Evolutionary conservation across 2,113 vertebrate species (phyloP).

Genomic region (Hippocampus barbouri): DNA sequence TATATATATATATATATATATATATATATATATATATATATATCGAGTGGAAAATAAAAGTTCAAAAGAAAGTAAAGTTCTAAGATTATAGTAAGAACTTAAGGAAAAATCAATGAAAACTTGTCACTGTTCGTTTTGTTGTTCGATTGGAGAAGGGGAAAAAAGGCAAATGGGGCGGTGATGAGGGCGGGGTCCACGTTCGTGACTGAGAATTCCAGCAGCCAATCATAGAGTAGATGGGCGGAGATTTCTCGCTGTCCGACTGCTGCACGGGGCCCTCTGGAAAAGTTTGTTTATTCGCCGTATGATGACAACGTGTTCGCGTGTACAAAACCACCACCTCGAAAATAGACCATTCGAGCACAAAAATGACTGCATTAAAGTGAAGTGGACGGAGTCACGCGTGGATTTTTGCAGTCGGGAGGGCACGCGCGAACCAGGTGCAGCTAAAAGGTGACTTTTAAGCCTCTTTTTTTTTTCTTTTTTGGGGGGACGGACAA

Average conservation of each 20-base stretch:
- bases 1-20: too few species aligned
- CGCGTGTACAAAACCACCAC: slow-evolving; percentile 61
- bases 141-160: slow-evolving; percentile 5
- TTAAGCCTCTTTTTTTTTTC: neutral
- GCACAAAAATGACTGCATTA: neutral
- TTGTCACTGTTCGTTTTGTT: slow-evolving; percentile 25
- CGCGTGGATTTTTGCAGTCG: slow-evolving; percentile 51
- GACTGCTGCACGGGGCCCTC: slow-evolving; percentile 73
- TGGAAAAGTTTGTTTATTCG: slow-evolving; percentile 81
- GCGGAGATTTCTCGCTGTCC: slow-evolving; percentile 68
- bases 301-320: slow-evolving; percentile 79
- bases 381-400: slow-evolving; percentile 2
- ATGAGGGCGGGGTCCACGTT: slow-evolving; percentile 44
- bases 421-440: slow-evolving; percentile 58
- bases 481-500: neutral
- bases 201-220: slow-evolving; percentile 68
- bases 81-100: neutral
- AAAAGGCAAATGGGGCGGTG: slow-evolving; percentile 12
- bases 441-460: neutral
- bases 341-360: slow-evolving; percentile 40
- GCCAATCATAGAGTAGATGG: slow-evolving; percentile 72
- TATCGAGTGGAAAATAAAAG: neutral
- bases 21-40: too few species aligned
- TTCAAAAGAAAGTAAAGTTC: too few species aligned
- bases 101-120: slow-evolving; percentile 3